A percentile compares a stretch with the other conserved stretches of the same genome.
Evolutionary conservation across 2,113 vertebrate genomes (phyloP).

Genomic region (Sorex fumeus): DNA sequence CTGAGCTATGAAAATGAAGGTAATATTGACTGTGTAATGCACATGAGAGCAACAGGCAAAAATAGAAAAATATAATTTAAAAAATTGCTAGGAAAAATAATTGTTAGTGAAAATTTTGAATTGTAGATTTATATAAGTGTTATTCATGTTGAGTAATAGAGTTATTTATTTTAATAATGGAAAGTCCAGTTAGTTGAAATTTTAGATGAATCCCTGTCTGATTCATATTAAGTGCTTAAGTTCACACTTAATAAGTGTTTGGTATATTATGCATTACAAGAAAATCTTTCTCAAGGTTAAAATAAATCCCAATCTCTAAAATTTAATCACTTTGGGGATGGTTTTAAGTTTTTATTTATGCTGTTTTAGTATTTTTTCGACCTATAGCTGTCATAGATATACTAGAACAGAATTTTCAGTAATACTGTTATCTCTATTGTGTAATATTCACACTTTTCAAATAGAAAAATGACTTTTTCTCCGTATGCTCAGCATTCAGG

Average conservation of each 20-base stretch:
- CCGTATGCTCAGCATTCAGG: constrained; percentile 33
- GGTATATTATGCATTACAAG: not conserved
- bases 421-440: not conserved
- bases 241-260: not conserved
- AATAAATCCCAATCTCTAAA: not conserved
- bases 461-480: constrained; percentile 50
- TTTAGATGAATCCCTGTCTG: constrained; percentile 3
- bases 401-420: constrained; percentile 26
- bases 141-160: not conserved
- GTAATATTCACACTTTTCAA: constrained; percentile 46
- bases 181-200: not conserved
- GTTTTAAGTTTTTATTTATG: not conserved
- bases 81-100: not conserved
- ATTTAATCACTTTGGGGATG: not conserved
- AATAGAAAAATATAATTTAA: not conserved
- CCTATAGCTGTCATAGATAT: constrained; percentile 1
- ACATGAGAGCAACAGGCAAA: not conserved
- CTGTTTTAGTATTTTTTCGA: constrained; percentile 6
- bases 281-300: constrained; percentile 5
- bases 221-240: constrained; percentile 16
- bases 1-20: not conserved
- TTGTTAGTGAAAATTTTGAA: not conserved
- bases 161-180: constrained; percentile 16
- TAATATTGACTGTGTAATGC: not conserved
- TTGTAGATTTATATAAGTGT: not conserved